A percentile compares a stretch with the other conserved stretches of the same genome.
These are phyloP conservation scores for Copsychus sechellarum DNA, from an alignment of 2,113 vertebrate species.

Conservation along the genomic window DNA sequence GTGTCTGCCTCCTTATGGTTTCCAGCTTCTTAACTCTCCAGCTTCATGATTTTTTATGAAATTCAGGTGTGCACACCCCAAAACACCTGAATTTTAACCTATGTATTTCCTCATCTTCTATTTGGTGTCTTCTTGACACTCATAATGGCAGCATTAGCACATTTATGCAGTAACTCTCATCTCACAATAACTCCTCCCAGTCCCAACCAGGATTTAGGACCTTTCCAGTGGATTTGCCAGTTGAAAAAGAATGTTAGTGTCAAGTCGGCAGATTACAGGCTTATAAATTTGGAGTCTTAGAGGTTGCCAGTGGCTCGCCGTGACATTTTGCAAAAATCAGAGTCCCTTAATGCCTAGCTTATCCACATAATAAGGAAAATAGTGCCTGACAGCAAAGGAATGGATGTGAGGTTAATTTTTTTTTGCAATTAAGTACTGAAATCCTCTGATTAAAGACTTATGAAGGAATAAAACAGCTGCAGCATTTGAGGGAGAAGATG, in stretches of 20 bases:
- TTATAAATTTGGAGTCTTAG: not conserved
- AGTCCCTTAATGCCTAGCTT: slow-evolving; percentile 14
- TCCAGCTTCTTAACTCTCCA: no score
- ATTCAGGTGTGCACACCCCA: not conserved
- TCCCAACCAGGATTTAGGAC: not conserved
- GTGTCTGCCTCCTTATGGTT: no score
- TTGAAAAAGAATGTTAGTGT: not conserved
- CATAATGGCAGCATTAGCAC: not conserved
- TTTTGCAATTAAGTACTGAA: slow-evolving; percentile 53
- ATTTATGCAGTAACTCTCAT: not conserved
- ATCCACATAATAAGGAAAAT: slow-evolving; percentile 31
- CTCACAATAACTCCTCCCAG: not conserved
- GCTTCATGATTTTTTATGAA: no score
- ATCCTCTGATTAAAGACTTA: slow-evolving; percentile 44
- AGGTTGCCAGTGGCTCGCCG: not conserved
- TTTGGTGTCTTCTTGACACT: not conserved
- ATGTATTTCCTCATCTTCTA: not conserved
- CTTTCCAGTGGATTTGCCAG: slow-evolving; percentile 4
- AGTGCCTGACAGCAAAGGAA: slow-evolving; percentile 35
- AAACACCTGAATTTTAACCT: not conserved
- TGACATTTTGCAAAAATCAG: slow-evolving; percentile 8
- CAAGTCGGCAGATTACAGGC: not conserved
- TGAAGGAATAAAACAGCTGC: slow-evolving; percentile 13
- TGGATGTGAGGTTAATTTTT: not conserved
- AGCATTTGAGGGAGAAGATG: slow-evolving; percentile 10